A percentile compares a stretch with the other conserved stretches of the same genome.
Evolutionary conservation across 2,888 invertebrate species (phyloP).

Genomic region (Nebria salina): DNA sequence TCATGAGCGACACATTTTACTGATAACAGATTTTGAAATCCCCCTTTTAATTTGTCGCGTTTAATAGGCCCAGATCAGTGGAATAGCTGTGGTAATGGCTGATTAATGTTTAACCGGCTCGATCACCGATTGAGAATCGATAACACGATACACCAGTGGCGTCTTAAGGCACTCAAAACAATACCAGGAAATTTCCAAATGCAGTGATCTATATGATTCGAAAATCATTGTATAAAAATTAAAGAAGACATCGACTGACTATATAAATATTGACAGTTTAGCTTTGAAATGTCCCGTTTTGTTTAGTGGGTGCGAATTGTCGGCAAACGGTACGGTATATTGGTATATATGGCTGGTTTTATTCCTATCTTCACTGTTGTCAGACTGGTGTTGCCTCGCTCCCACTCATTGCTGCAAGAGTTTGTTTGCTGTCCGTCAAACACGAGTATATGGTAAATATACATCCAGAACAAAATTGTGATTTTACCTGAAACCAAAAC

Average conservation of each 20-base stretch:
- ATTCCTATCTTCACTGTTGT: conserved; percentile 32
- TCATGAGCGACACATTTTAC: conserved; percentile 12
- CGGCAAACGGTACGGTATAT: conserved; percentile 48
- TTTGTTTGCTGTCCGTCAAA: conserved; percentile 43
- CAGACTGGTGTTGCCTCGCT: conserved; percentile 6
- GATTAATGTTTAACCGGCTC: not conserved
- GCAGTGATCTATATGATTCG: not conserved
- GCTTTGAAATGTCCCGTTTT: conserved; percentile 11
- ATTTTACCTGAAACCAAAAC: conserved; percentile 42
- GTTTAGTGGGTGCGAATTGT: conserved; percentile 53
- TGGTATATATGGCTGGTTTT: not conserved
- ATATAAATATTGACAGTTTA: conserved; percentile 38
- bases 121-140: not conserved
- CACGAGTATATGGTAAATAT: conserved; percentile 5
- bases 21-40: conserved; percentile 31
- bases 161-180: not conserved
- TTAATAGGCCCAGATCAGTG: conserved; percentile 17
- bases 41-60: conserved; percentile 41
- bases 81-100: not conserved
- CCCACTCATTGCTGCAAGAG: conserved; percentile 4
- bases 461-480: conserved; percentile 25
- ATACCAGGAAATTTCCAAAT: too few species aligned
- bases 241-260: not conserved
- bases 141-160: not conserved
- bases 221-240: not conserved